These are phyloP conservation scores for Eira barbara DNA, from an alignment of 2,113 vertebrate species.

Conservation along the genomic window DNA sequence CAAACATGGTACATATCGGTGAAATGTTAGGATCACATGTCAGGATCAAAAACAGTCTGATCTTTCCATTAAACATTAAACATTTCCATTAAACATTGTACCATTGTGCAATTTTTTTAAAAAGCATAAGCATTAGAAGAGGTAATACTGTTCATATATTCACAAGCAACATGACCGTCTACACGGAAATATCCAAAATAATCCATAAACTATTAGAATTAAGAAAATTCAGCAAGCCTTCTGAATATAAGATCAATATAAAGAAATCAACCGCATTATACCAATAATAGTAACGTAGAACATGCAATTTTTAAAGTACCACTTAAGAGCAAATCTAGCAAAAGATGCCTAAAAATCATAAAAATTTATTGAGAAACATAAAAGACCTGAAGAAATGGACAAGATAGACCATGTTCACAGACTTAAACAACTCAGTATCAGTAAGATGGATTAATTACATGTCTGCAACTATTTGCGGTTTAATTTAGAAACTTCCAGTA, in stretches of 20 bases:
- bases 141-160: not conserved
- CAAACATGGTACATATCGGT: not conserved
- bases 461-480: not conserved
- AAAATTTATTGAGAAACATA: not conserved
- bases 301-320: not conserved
- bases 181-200: not conserved
- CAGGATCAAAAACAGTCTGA: not conserved
- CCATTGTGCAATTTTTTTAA: not conserved
- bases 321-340: not conserved
- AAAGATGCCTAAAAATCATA: not conserved
- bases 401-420: not conserved
- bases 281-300: not conserved
- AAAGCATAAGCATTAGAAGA: not conserved
- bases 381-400: not conserved
- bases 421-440: not conserved
- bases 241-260: not conserved
- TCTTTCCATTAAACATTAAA: not conserved
- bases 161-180: not conserved
- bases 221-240: not conserved
- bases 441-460: not conserved
- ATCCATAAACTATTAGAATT: not conserved
- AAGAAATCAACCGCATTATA: not conserved
- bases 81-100: not conserved
- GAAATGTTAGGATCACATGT: not conserved
- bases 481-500: not conserved